Evolutionary conservation across 2,888 invertebrate genomes (phyloP), one percentile per base, ranked within the genome.

Genomic region (Micropterix aruncella): DNA sequence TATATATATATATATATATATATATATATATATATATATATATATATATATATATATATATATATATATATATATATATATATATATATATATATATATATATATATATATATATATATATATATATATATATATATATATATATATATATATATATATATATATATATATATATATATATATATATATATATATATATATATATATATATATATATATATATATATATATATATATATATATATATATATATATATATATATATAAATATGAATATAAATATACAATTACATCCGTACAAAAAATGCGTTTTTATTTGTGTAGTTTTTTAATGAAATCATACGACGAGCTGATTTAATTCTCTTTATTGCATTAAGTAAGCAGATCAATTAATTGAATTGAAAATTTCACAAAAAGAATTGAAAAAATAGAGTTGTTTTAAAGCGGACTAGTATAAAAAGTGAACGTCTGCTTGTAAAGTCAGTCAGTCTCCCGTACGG

Each of bases 21-120:
- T 18, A 18, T 40, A 40, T 17, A 40, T 18, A 18, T 40, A 40
- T 17, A 40, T 18, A 18, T 40, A 40, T 17, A 40, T 18, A 18
- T 40, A 40, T 17, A 40, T 18, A 18, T 40, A 40, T 17, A 40
- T 40, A 18, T 40, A 40, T 17, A 40, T 40, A 40, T 40, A 40
- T 17, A 40, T 40, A 18, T 40, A 40, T 17, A 40, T 40, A 18
- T 40, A 40, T 17, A 40, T 40, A 18, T 40, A 40, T 17, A 40
- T 40, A 18, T 40, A 40, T 17, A 40, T 40, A 18, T 40, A 40
- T 17, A 40, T 40, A 18, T 18, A 40, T 17, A 40, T 40, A 40
- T 40, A 40, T 17, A 40, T 40, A 18, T 40, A 40, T 17, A 40
- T 40, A 40, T 40, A 40, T 17, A 40, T 40, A 40, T 40, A 40